Evolutionary conservation across 1,140 invertebrate genomes (phyloP).

Genomic region (Sesamia nonagrioides): DNA sequence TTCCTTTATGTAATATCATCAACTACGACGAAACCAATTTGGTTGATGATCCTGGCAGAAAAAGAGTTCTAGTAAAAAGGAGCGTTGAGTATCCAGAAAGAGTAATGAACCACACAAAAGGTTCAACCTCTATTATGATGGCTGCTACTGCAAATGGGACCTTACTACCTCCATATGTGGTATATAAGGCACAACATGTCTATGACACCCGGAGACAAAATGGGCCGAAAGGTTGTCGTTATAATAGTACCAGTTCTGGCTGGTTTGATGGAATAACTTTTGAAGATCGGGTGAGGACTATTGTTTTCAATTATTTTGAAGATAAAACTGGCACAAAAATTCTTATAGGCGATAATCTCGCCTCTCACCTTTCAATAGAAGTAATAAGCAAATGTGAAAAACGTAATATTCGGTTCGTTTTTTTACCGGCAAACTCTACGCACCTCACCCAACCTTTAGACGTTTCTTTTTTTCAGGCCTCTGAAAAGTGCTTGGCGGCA

Average conservation of each 20-base stretch:
- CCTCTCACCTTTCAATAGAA: slow-evolving; percentile 30
- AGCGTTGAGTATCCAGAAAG: no score
- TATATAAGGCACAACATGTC: slow-evolving; percentile 29
- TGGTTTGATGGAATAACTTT: slow-evolving; percentile 48
- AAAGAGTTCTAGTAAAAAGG: slow-evolving; percentile 63
- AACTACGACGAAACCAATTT: no score
- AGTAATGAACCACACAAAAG: no score
- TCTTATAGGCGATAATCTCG: slow-evolving; percentile 27
- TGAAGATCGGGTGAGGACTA: slow-evolving; percentile 43
- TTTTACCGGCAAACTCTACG: slow-evolving; percentile 49
- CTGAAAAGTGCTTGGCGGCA: slow-evolving; percentile 42
- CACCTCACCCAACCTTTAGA: slow-evolving; percentile 49
- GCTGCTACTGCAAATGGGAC: slow-evolving; percentile 24
- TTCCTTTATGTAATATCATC: no score
- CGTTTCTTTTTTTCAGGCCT: slow-evolving; percentile 44
- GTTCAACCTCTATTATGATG: slow-evolving; percentile 30
- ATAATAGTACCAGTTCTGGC: slow-evolving; percentile 31
- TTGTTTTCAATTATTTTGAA: slow-evolving; percentile 20
- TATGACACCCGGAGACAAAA: slow-evolving; percentile 16
- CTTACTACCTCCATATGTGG: slow-evolving; percentile 23
- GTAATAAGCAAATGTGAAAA: slow-evolving; percentile 19
- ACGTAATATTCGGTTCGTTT: slow-evolving; percentile 43
- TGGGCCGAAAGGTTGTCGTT: slow-evolving; percentile 20
- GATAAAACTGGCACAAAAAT: slow-evolving; percentile 32
- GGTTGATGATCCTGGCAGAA: slow-evolving; percentile 61